Percentiles rank a stretch among this genome's conserved stretches.
phyloP scores from a whole-genome alignment of 2,888 invertebrate species.

The Leptothorax acervorum region DNA sequence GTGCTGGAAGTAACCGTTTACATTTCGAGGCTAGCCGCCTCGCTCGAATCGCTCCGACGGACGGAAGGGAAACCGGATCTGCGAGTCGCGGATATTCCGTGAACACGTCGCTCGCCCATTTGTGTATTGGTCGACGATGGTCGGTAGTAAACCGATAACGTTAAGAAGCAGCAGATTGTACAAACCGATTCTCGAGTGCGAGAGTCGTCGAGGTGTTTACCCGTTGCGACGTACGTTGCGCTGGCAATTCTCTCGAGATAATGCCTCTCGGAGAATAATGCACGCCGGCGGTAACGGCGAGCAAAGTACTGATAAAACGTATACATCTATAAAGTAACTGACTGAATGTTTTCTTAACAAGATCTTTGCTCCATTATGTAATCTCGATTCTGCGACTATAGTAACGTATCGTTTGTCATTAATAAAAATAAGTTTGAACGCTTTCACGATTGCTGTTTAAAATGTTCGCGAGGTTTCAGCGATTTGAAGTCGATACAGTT shows the following conservation, averaged over 20 bases:
- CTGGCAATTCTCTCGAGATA: conserved; percentile 53
- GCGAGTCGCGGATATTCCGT: conserved; percentile 28
- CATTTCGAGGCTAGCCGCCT: conserved; percentile 21
- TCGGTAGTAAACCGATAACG: conserved; percentile 49
- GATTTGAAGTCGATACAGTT: not conserved
- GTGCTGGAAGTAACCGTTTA: conserved; percentile 36
- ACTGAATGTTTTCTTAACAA: conserved; percentile 28
- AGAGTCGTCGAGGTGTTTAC: conserved; percentile 31
- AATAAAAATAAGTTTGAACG: conserved; percentile 53
- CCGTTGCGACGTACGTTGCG: conserved; percentile 19
- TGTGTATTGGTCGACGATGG: conserved; percentile 28
- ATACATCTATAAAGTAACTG: conserved; percentile 56
- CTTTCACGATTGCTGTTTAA: conserved; percentile 34
- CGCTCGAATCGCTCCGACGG: not conserved
- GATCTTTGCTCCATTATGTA: conserved; percentile 34
- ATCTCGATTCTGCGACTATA: conserved; percentile 18
- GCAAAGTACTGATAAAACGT: conserved; percentile 59
- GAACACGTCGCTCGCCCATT: conserved; percentile 31
- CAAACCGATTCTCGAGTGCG: conserved; percentile 22
- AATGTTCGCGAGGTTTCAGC: conserved; percentile 10
- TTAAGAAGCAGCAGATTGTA: conserved; percentile 49
- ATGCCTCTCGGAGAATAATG: conserved; percentile 52
- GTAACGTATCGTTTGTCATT: conserved; percentile 35
- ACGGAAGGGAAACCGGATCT: conserved; percentile 39
- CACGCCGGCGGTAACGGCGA: conserved; percentile 29